phyloP scores from a whole-genome alignment of 1,140 invertebrate species.

The Drosophila micromelanica region DNA sequence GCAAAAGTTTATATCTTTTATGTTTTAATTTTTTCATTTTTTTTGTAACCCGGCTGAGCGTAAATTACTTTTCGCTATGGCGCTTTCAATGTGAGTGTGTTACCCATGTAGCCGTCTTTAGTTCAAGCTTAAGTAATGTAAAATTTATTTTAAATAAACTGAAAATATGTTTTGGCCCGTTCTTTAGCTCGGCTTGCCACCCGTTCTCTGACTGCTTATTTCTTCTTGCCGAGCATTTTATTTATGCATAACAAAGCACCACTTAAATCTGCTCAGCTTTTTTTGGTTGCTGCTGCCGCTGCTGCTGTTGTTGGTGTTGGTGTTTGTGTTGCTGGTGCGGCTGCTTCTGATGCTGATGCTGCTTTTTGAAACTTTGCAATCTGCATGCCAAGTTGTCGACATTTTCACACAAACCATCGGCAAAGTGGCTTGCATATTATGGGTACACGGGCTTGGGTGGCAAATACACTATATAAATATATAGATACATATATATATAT shows the following conservation, averaged over 20 bases:
- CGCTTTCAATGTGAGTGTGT: conserved; percentile 31
- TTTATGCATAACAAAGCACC: conserved; percentile 83
- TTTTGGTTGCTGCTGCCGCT: conserved; percentile 24
- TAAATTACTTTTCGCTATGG: conserved; percentile 66
- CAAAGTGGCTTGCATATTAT: conserved; percentile 42
- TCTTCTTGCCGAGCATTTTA: conserved; percentile 74
- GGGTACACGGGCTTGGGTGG: background rate
- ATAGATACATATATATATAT: conserved; percentile 1
- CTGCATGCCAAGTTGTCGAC: conserved; percentile 82
- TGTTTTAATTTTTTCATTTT: conserved; percentile 16
- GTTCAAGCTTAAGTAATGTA: conserved; percentile 75
- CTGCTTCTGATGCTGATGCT: conserved; percentile 33
- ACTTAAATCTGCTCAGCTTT: conserved; percentile 79
- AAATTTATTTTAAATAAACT: conserved; percentile 83
- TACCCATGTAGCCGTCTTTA: conserved; percentile 52
- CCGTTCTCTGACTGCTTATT: conserved; percentile 59
- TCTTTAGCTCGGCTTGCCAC: conserved; percentile 14
- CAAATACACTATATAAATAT: background rate
- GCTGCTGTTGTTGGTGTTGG: conserved; percentile 28
- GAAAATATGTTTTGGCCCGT: conserved; percentile 71
- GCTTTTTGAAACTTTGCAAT: conserved; percentile 80
- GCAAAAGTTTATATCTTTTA: background rate
- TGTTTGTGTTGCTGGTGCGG: conserved; percentile 11
- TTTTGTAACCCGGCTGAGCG: conserved; percentile 54
- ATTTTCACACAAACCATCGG: conserved; percentile 76